Conservation (phyloP, 2,797 vertebrate species). For the Ibycter americanus region DNA sequence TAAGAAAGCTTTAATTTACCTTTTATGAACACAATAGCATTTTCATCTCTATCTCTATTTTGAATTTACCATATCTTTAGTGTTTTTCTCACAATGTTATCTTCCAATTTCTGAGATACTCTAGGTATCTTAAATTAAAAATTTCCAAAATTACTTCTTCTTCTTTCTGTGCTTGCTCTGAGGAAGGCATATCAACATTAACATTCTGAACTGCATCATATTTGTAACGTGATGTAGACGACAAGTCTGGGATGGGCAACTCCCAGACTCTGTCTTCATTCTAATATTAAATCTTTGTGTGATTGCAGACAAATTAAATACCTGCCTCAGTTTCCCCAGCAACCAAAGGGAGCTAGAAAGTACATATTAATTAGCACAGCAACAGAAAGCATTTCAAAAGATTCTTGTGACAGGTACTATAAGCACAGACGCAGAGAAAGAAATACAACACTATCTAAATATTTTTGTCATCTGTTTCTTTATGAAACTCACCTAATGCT, state of each 20-base stretch:
- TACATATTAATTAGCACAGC: neutral
- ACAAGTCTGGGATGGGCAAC: neutral
- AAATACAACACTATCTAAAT: neutral
- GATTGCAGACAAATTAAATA: neutral
- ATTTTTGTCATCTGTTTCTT: neutral
- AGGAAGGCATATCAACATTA: neutral
- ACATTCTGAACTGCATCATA: neutral
- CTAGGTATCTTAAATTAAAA: neutral
- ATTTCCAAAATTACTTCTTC: neutral
- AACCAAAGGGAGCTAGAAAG: neutral
- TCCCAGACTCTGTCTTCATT: neutral
- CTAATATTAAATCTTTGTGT: neutral
- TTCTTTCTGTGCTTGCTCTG: neutral
- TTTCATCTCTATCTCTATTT: neutral
- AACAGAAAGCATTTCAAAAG: neutral
- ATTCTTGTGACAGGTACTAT: neutral
- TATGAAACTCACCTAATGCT: neutral
- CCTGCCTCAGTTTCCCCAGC: neutral
- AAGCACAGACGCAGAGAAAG: neutral
- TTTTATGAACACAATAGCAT: neutral
- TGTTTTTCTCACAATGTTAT: neutral
- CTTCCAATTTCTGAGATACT: neutral
- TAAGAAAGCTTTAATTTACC: conserved; percentile 21
- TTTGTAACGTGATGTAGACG: neutral
- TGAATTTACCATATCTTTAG: neutral